A percentile compares a stretch with the other conserved stretches of the same genome.
Conservation (phyloP, 1,140 invertebrate species). For the Brachionus rubens region DNA sequence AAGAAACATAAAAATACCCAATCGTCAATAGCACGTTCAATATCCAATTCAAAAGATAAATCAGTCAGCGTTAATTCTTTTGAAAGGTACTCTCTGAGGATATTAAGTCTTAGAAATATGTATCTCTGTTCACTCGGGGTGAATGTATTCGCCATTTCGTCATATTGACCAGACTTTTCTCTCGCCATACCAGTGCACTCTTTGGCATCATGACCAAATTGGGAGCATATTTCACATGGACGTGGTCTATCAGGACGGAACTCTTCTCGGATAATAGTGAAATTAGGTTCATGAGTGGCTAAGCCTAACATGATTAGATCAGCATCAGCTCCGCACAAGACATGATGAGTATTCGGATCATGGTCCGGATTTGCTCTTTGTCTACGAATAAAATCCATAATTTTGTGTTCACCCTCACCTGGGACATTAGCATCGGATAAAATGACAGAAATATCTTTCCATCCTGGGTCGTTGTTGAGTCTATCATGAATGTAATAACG, state of each 20-base stretch:
- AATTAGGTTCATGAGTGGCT: conserved; percentile 97
- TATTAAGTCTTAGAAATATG: conserved; percentile 71
- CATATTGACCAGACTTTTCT: conserved; percentile 57
- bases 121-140: conserved; percentile 58
- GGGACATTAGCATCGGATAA: conserved; percentile 97
- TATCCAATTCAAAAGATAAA: conserved; percentile 73
- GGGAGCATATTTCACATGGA: conserved; percentile 93
- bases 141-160: conserved; percentile 64
- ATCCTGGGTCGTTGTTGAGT: conserved; percentile 89
- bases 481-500: conserved; percentile 93
- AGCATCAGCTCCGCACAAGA: conserved; percentile 89
- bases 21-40: conserved; percentile 72
- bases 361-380: conserved; percentile 91
- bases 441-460: conserved; percentile 88
- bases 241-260: conserved; percentile 93
- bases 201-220: conserved; percentile 91
- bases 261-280: conserved; percentile 86
- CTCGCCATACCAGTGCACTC: conserved; percentile 75
- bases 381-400: conserved; percentile 96
- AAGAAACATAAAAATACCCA: conserved; percentile 99
- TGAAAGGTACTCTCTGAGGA: conserved; percentile 90
- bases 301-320: conserved; percentile 89
- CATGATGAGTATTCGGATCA: conserved; percentile 95
- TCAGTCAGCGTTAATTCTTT: conserved; percentile 81
- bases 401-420: conserved; percentile 97